Evolutionary conservation across 2,797 vertebrate genomes (phyloP), one percentile per base, ranked within the genome.

Genomic region (Avahi laniger): DNA sequence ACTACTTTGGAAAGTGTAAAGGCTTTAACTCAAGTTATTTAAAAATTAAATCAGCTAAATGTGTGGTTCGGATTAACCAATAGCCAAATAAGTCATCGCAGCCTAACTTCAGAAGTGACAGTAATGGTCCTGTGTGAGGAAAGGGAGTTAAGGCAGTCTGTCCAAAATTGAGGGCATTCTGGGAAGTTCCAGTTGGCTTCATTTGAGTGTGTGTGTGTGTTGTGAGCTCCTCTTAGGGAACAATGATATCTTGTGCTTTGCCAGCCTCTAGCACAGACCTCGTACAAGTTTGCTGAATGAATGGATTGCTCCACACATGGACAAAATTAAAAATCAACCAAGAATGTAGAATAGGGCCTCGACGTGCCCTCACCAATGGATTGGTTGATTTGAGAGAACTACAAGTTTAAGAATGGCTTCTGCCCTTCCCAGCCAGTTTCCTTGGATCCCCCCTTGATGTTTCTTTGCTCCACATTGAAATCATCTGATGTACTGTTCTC

Each of bases 41-140:
- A 96, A 96, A 96, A 93, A 79, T 96, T 94, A 81, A 96, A 78
- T 87, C 35, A 89, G 14, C 22, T 82, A 90, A 93, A 88, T 73
- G 20, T 30, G 67, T 92, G 17, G 33, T 84, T 90, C 33, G 12
- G 24, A 90, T 92, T 70, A 59, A 78, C 61, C 33, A 52, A 10
- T 87, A 52, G 46, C 4, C 86, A 93, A 84, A 81, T 79, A 80
- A 93, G 18, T 76, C 65, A 75, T 12, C 43, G 6, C 33, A 50
- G 69, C 12, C 7, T 43, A 43, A 43, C 5, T 43, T 43, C 43
- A 43, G 43, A 43, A 43, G 43, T 43, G 43, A 43, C 43, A 43
- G 43, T 43, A 43, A 43, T 43, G 43, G 43, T 43, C 7, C 43
- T 43, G 43, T 43, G 7, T 43, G 43, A 43, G 43, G 43, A 43